Conservation (phyloP, 2,797 vertebrate species). For the Micropoecilia bifurca region DNA sequence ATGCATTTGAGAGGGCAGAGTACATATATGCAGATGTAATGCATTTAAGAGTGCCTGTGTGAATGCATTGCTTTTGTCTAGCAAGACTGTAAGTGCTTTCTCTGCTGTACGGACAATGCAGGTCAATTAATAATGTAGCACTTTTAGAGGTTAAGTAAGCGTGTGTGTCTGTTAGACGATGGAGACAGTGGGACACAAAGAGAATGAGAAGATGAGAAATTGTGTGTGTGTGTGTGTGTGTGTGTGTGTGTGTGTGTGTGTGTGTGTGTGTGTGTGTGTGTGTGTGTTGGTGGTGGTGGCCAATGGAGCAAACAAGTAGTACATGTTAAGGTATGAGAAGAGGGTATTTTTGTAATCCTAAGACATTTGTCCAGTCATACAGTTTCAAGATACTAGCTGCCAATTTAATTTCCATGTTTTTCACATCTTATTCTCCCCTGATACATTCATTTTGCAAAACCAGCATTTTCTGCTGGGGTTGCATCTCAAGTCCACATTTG, state of each 20-base stretch:
- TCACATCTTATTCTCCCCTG: not conserved
- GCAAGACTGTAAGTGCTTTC: constrained; percentile 46
- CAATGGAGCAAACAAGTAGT: constrained; percentile 13
- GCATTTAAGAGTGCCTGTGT: not conserved
- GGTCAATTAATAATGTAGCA: constrained; percentile 78
- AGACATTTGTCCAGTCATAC: constrained; percentile 31
- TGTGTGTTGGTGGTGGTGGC: not conserved
- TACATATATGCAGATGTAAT: constrained; percentile 11
- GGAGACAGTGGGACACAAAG: constrained; percentile 52
- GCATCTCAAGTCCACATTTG: not conserved
- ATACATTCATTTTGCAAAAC: not conserved
- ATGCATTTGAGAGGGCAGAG: not conserved
- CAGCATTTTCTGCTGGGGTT: not conserved
- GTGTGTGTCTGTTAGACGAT: constrained; percentile 54
- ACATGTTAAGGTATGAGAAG: constrained; percentile 3
- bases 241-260: not conserved
- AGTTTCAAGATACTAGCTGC: constrained; percentile 1
- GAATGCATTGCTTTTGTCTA: constrained; percentile 20
- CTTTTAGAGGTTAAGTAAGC: constrained; percentile 73
- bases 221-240: not conserved
- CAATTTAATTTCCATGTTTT: constrained; percentile 6
- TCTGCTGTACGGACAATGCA: constrained; percentile 63
- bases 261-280: not conserved
- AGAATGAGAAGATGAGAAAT: constrained; percentile 40
- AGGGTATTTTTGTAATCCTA: not conserved